Conservation (phyloP, 2,113 vertebrate genomes). For the Coracopsis vasa region DNA sequence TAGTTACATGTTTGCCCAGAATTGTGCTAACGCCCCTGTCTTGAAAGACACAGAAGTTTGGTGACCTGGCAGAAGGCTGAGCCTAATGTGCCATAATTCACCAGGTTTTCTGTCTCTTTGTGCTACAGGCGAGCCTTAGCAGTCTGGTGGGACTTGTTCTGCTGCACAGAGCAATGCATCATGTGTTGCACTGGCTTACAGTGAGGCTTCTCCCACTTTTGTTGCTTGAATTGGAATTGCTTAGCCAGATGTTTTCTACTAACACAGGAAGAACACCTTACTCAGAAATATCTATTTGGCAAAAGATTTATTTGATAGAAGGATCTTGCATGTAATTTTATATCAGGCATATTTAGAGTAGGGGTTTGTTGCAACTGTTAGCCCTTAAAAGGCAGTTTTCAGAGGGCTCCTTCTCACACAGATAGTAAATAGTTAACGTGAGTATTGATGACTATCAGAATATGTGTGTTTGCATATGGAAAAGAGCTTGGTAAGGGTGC, state of each 20-base stretch:
- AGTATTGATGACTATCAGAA: background rate
- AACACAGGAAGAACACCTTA: background rate
- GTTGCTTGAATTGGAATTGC: background rate
- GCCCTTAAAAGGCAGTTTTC: background rate
- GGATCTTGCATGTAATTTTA: background rate
- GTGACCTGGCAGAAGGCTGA: background rate
- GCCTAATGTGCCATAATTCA: background rate
- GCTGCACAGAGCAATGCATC: background rate
- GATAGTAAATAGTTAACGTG: background rate
- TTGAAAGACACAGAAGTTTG: rapidly evolving
- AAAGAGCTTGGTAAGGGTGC: background rate
- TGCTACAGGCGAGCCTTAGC: background rate
- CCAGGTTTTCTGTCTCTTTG: rapidly evolving
- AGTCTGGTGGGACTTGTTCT: background rate
- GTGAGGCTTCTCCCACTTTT: background rate
- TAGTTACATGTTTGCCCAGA: background rate
- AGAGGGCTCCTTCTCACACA: background rate
- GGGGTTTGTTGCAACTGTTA: background rate
- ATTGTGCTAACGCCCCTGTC: background rate
- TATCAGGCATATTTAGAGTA: background rate
- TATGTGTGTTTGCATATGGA: background rate
- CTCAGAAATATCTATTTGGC: background rate
- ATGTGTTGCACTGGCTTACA: background rate
- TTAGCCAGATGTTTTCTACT: background rate
- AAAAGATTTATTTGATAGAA: background rate